A percentile compares a stretch with the other conserved stretches of the same genome.
These are phyloP conservation scores for Hetaerina americana DNA, from an alignment of 1,140 invertebrate species.

Conservation along the genomic window DNA sequence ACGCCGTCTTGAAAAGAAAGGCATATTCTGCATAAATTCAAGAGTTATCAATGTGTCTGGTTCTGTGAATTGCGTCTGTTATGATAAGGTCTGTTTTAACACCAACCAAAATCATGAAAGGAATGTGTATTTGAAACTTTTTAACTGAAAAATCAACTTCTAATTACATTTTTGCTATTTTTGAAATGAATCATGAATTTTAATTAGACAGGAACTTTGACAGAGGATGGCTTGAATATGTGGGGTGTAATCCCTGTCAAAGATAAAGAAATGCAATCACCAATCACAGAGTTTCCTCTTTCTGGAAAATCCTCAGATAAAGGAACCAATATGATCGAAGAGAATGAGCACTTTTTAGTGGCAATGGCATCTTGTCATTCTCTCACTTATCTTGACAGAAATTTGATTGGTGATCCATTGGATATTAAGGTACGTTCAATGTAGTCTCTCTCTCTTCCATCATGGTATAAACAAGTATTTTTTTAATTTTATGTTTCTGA, in stretches of 20 bases:
- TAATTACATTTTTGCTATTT: too few relatives aligned
- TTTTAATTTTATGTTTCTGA: neutral
- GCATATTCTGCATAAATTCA: constrained; percentile 68
- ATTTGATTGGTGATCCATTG: constrained; percentile 78
- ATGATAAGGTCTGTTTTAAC: constrained; percentile 66
- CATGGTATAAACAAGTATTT: neutral
- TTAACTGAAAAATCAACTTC: too few relatives aligned
- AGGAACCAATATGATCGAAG: neutral
- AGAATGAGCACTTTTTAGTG: constrained; percentile 34
- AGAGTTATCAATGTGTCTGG: constrained; percentile 78
- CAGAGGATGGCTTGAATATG: constrained; percentile 88
- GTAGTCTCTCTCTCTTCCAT: too few relatives aligned
- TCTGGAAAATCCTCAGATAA: neutral
- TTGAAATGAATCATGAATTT: too few relatives aligned
- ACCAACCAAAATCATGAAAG: too few relatives aligned
- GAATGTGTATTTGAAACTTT: too few relatives aligned
- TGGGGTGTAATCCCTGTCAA: constrained; percentile 64
- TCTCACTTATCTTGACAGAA: constrained; percentile 65
- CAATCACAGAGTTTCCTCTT: constrained; percentile 14
- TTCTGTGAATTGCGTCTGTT: constrained; percentile 84
- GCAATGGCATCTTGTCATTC: constrained; percentile 83
- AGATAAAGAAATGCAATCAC: constrained; percentile 26
- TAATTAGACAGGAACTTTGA: constrained; percentile 75
- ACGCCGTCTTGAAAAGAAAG: constrained; percentile 35
- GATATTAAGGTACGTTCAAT: constrained; percentile 71